Base-by-base conservation (phyloP, 2,797 vertebrate species). In the Mareca penelope region DNA sequence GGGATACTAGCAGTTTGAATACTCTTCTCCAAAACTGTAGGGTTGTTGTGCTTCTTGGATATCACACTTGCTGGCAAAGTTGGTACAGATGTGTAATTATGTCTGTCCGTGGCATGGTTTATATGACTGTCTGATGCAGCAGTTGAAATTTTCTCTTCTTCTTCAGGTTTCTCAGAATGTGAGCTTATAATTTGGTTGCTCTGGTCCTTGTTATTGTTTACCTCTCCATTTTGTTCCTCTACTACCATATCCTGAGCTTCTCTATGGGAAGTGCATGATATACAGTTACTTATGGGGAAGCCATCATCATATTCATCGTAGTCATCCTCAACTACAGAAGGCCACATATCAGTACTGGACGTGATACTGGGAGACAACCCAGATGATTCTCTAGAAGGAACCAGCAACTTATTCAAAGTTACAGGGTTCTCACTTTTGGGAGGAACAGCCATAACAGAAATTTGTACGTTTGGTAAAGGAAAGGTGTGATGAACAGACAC, bases 201-300 rank as follows among this genome's bases (percentile, higher is more conserved):
- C 72, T 98, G 98, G 95, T 97, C 97, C 97, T 96, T 84, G 56
- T 87, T 82, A 92, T 96, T 96, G 96, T 97, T 96, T 90, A 96
- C 95, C 70, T 97, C 90, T 92, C 80, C 87, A 57, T 96, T 95
- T 96, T 97, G 97, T 79, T 99, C 98, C 96, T 98, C 98, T 97
- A 98, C 98, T 96, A 83, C 24, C 90, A 97, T 97, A 95, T 98
- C 98, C 94, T 97, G 97, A 85, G 97, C 96, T 94, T 98, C 98
- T 83, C 97, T 97, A 97, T 97, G 97, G 75, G 98, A 95, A 80
- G 96, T 97, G 31, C 98, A 99, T n/a, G 98, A 98, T 16, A 99
- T 99, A 93, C 98, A 98, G 90, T 98, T 98, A 97, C 97, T 98
- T 94, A 98, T 81, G 70, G 97, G 90, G 75, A 98, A 97, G 67